Conservation (phyloP, 2,113 vertebrate species). For the Maccullochella peelii region DNA sequence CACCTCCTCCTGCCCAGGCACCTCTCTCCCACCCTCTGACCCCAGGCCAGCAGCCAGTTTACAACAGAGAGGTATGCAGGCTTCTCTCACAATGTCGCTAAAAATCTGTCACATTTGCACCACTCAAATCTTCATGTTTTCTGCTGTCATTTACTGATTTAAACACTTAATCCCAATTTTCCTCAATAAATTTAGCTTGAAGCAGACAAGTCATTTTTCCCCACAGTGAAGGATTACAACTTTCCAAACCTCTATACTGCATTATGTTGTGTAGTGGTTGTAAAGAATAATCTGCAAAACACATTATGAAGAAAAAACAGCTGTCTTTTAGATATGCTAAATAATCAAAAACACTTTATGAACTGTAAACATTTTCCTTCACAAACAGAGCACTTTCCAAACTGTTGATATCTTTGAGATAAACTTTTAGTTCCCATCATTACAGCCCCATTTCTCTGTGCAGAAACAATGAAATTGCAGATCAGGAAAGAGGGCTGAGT, state of each 20-base stretch:
- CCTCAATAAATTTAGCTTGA: background rate
- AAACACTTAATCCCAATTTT: conserved; percentile 10
- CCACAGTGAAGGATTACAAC: conserved; percentile 20
- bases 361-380: background rate
- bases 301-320: conserved; percentile 42
- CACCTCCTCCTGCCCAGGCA: conserved; percentile 56
- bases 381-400: conserved; percentile 27
- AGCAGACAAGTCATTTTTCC: conserved; percentile 5
- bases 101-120: background rate
- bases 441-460: conserved; percentile 5
- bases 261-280: conserved; percentile 1
- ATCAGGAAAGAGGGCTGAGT: background rate
- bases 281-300: conserved; percentile 53
- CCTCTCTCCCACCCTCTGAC: conserved; percentile 42
- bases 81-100: background rate
- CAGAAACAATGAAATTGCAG: conserved; percentile 31
- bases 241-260: conserved; percentile 21
- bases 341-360: conserved; percentile 34
- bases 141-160: background rate
- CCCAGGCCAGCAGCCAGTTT: conserved; percentile 45
- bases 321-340: conserved; percentile 34
- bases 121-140: background rate
- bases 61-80: conserved; percentile 65
- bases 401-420: background rate
- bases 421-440: background rate